Evolutionary conservation across 2,888 invertebrate genomes (phyloP), one percentile per base, ranked within the genome.

Genomic region (Pachymerium ferrugineum): DNA sequence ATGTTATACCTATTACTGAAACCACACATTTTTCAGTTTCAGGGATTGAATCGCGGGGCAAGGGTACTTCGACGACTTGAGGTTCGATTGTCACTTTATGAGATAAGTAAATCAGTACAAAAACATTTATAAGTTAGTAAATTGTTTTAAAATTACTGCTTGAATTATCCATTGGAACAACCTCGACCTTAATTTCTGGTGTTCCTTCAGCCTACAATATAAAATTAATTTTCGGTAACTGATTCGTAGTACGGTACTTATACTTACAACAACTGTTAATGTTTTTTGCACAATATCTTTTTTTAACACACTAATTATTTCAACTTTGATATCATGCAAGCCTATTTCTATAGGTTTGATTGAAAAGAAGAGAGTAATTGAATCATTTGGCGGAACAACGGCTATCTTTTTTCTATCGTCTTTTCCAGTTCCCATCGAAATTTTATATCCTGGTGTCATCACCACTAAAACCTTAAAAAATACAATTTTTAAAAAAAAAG

Each of bases 11-110:
- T 10, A 70, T 33, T 10, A 16, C 70, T 6, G 70, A 70, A 30
- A 70, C 70, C 6, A 33, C 16, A 16, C 70, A 70, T 70, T 35
- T 70, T 33, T 25, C 70, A n/a, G 70, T 70, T 70, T 16, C 70
- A 6, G 70, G 33, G 30, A 70, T 33, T 8, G 30, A 33, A 8
- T 70, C 30, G 6, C 10, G 10, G 6, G 70, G 70, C n/a, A 70
- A 31, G 3, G n/a, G 33, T 6, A 70, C 6, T 4, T 70, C 35
- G 10, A 70, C 10, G 4, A 6, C n/a, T n/a, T 30, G 6, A n/a
- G 31, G 6, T n/a, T 70, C n/a, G 70, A n/a, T 33, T 10, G 8
- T 70, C 10, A 5, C 16, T 12, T 70, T 69, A 8, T 28, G 4
- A 5, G 69, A 12, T 22, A 69, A 69, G 19, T 8, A 22, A 6